Percentiles rank a stretch among this genome's conserved stretches.
Evolutionary conservation across 2,113 vertebrate species (phyloP).

Genomic region (Cryptotis parvus): DNA sequence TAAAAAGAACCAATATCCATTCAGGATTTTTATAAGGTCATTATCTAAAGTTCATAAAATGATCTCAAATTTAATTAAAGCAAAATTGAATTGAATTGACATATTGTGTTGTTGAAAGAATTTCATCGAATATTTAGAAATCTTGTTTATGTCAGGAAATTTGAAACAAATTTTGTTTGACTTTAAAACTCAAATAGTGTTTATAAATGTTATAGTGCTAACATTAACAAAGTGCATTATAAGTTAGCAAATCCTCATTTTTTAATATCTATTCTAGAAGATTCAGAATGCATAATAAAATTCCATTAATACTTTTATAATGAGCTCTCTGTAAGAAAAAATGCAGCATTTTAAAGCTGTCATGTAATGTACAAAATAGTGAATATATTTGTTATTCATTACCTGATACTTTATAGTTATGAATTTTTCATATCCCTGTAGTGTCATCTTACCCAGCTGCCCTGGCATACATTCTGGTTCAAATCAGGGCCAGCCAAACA

Average conservation of each 20-base stretch:
- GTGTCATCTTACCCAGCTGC: constrained; percentile 63
- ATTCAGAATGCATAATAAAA: constrained; percentile 53
- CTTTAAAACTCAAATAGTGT: constrained; percentile 48
- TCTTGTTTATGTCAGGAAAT: constrained; percentile 30
- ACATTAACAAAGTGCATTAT: not conserved
- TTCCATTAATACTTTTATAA: constrained; percentile 68
- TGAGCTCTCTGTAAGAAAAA: constrained; percentile 17
- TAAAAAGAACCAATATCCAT: not conserved
- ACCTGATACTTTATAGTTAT: constrained; percentile 65
- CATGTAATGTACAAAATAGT: constrained; percentile 64
- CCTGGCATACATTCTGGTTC: constrained; percentile 62
- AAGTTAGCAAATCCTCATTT: not conserved
- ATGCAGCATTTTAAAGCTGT: constrained; percentile 55
- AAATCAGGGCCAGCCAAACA: constrained; percentile 68
- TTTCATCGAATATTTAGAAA: constrained; percentile 8
- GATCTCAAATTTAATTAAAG: constrained; percentile 47
- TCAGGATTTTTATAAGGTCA: constrained; percentile 33
- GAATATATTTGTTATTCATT: constrained; percentile 71
- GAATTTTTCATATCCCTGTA: constrained; percentile 72
- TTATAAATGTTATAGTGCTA: constrained; percentile 5
- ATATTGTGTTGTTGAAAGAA: constrained; percentile 40
- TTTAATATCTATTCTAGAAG: constrained; percentile 39
- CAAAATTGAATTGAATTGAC: constrained; percentile 43
- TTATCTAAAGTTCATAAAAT: constrained; percentile 30
- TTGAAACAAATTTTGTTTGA: constrained; percentile 44